Percentiles rank a stretch among this genome's conserved stretches.
Evolutionary conservation across 2,113 vertebrate genomes (phyloP).

Genomic region (Sminthopsis crassicaudata): DNA sequence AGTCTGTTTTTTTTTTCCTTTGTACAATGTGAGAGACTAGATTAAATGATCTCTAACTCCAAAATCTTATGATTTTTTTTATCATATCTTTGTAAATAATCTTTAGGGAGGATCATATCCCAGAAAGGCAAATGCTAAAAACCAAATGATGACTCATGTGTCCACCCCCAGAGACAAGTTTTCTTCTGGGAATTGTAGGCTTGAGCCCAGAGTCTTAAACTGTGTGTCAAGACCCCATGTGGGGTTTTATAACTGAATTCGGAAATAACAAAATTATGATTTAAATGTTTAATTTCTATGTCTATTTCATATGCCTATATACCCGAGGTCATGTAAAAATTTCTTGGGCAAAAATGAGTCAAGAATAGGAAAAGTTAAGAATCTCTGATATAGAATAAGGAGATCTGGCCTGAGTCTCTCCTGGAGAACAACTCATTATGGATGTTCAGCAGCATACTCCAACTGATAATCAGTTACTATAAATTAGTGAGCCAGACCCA

Average conservation of each 20-base stretch:
- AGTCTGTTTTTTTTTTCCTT: neutral
- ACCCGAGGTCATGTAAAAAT: no score
- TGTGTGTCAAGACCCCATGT: no score
- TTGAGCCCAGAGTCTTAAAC: no score
- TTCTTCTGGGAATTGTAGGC: neutral
- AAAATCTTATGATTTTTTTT: neutral
- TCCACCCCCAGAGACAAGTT: neutral
- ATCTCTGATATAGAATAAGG: neutral
- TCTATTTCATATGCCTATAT: no score
- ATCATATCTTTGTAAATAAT: neutral
- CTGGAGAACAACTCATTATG: neutral
- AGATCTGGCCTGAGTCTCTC: neutral
- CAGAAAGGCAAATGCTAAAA: neutral
- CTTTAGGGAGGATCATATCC: neutral
- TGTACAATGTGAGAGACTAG: neutral
- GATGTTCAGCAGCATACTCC: neutral
- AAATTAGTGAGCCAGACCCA: no score
- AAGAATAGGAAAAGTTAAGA: no score
- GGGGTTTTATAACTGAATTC: no score
- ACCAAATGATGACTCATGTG: neutral
- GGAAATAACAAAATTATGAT: no score
- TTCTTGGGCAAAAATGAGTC: no score
- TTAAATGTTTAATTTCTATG: no score
- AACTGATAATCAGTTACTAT: no score
- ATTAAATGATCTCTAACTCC: neutral